phyloP scores from a whole-genome alignment of 2,113 vertebrate genomes.

The Perca flavescens region DNA sequence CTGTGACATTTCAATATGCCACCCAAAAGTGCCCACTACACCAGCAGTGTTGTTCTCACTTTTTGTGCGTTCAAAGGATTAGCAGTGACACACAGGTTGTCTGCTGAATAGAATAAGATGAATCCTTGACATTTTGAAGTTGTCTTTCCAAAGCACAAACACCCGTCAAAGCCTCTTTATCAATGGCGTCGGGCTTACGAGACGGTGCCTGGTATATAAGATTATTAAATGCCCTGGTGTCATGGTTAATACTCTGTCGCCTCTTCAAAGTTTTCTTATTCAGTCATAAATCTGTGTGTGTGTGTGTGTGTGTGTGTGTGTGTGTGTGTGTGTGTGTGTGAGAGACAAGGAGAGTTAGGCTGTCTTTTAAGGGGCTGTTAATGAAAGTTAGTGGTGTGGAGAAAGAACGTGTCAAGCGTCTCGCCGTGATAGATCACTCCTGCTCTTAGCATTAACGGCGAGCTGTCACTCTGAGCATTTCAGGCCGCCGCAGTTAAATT shows the following conservation, averaged over 20 bases:
- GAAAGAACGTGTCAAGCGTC: slow-evolving; percentile 60
- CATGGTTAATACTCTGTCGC: slow-evolving; percentile 48
- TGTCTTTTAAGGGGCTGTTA: slow-evolving; percentile 64
- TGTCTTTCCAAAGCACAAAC: slow-evolving; percentile 41
- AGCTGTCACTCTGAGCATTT: slow-evolving; percentile 77
- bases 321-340: not conserved
- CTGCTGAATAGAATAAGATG: slow-evolving; percentile 35
- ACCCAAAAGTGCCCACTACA: not conserved
- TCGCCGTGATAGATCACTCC: slow-evolving; percentile 65
- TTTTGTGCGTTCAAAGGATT: slow-evolving; percentile 20
- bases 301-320: not conserved
- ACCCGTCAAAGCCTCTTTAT: slow-evolving; percentile 39
- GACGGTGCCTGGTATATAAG: slow-evolving; percentile 56
- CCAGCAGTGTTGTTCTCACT: slow-evolving; percentile 3
- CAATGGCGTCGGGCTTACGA: slow-evolving; percentile 5
- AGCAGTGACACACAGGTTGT: slow-evolving; percentile 21
- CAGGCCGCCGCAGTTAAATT: slow-evolving; percentile 78
- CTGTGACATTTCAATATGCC: slow-evolving; percentile 1
- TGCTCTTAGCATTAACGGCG: slow-evolving; percentile 56
- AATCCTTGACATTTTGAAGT: slow-evolving; percentile 59
- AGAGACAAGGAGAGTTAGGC: slow-evolving; percentile 2
- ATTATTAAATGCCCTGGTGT: slow-evolving; percentile 48
- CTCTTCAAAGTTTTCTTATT: slow-evolving; percentile 50
- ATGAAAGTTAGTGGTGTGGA: slow-evolving; percentile 72
- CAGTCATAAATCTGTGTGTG: slow-evolving; percentile 63